Conservation (phyloP, 2,888 invertebrate genomes). For the Trimorus sp. region DNA sequence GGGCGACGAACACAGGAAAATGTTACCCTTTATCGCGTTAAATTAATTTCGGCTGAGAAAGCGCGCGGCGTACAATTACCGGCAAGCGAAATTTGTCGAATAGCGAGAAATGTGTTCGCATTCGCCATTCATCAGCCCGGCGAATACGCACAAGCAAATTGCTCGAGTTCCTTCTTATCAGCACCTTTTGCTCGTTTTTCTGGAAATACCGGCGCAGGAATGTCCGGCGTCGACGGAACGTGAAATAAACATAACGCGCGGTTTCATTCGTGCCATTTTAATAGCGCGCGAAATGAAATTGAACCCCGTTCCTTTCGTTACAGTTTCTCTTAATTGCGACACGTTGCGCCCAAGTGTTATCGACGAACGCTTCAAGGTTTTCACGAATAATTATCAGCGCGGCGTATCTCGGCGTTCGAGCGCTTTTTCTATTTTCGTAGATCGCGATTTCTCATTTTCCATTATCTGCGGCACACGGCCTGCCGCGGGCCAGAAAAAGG, state of each 20-base stretch:
- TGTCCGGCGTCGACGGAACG: constrained; percentile 6
- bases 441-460: constrained; percentile 64
- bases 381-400: constrained; percentile 50
- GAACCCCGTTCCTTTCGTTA: constrained; percentile 27
- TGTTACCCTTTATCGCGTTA: constrained; percentile 7
- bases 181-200: constrained; percentile 25
- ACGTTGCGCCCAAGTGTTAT: constrained; percentile 38
- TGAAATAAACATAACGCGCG: no score
- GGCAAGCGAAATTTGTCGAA: constrained; percentile 56
- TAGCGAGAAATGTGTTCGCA: constrained; percentile 4
- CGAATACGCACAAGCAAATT: constrained; percentile 38
- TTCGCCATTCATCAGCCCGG: constrained; percentile 14
- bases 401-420: constrained; percentile 36
- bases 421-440: constrained; percentile 56
- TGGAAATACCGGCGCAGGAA: neutral
- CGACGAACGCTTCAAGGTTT: constrained; percentile 49
- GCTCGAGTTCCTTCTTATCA: constrained; percentile 26
- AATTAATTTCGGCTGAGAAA: constrained; percentile 54
- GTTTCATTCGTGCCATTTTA: neutral
- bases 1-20: no score
- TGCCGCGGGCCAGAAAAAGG: constrained; percentile 68
- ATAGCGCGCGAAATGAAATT: constrained; percentile 30
- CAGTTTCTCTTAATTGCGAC: constrained; percentile 54
- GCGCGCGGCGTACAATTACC: constrained; percentile 33
- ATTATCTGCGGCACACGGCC: constrained; percentile 53